phyloP scores from a whole-genome alignment of 2,888 invertebrate species.

The Chaetogeoica ovagalla region DNA sequence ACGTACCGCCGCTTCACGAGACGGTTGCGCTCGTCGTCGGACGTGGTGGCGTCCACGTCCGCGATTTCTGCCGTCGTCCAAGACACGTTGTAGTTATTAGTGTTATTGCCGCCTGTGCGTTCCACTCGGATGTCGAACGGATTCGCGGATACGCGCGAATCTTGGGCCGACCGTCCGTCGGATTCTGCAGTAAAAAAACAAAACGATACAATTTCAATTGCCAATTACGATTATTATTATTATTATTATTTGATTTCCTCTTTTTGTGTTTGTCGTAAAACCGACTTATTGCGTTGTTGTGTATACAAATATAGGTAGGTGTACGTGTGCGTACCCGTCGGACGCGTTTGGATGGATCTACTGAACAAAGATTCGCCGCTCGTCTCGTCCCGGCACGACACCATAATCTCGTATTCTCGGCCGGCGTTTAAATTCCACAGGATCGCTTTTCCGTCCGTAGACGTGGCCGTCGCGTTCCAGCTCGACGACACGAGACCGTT shows the following conservation, averaged over 20 bases:
- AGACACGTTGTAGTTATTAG: conserved; percentile 14
- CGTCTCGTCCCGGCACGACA: conserved; percentile 78
- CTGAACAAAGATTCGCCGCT: conserved; percentile 89
- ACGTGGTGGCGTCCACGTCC: neutral
- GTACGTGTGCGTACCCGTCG: conserved; percentile 62
- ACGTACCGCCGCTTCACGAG: conserved; percentile 14
- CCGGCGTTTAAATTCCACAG: conserved; percentile 75
- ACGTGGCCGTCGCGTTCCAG: conserved; percentile 58
- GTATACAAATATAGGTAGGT: too few species aligned
- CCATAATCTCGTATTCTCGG: conserved; percentile 86
- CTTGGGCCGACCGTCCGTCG: neutral
- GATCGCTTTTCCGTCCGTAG: conserved; percentile 68
- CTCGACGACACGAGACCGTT: neutral
- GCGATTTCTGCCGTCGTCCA: neutral
- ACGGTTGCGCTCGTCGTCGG: neutral
- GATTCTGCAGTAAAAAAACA: neutral
- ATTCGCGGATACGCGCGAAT: neutral
- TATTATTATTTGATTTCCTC: too few species aligned
- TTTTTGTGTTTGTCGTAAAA: too few species aligned
- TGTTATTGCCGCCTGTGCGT: neutral
- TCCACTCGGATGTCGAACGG: conserved; percentile 6
- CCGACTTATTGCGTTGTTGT: too few species aligned
- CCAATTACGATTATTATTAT: too few species aligned
- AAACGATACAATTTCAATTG: neutral
- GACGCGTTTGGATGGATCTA: conserved; percentile 75